Evolutionary conservation across 1,140 invertebrate species (phyloP), one percentile per base, ranked within the genome.

Genomic region (Zaprionus tsacasi): DNA sequence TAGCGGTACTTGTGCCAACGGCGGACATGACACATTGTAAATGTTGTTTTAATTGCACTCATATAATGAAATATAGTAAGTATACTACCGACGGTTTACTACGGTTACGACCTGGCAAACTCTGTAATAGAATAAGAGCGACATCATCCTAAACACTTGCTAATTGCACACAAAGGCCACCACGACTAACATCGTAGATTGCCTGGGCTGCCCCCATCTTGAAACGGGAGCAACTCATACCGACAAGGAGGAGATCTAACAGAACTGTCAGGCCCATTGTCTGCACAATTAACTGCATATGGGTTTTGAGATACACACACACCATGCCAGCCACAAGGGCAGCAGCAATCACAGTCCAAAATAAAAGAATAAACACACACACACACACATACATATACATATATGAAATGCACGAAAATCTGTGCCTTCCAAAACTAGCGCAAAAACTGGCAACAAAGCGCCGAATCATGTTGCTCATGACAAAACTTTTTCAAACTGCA

Each of bases 21-120:
- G 85, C 83, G 85, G 85, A 87, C 70, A 70, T 87, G 83, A 88
- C 85, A 67, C 38, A 75, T 45, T 45, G 80, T 76, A 56, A 68
- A 87, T 64, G 73, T 56, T 73, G 56, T 73, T 87, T 88, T 87
- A 88, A 87, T 87, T 88, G 74, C 81, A 80, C 65, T 83, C 45
- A 30, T 15, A 74, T 77, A 77, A 79, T 76, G 71, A 77, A 68
- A 82, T 70, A 48, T 70, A 30, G 40, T 65, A 21, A 21, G 1
- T 21, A 21, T 21, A 21, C 21, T 21, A 2, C 21, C 1, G 1
- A 21, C 21, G 21, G 50, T 82, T 76, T 70, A 73, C 71, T 30
- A 30, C 27, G 27, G 3, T 30, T 30, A 30, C 27, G 27, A 6
- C 3, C 27, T 30, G 65, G 30, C 48, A 33, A 59, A 64, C 43